Base-by-base conservation (phyloP, 2,888 invertebrate genomes). In the Pseudanteris insignis region DNA sequence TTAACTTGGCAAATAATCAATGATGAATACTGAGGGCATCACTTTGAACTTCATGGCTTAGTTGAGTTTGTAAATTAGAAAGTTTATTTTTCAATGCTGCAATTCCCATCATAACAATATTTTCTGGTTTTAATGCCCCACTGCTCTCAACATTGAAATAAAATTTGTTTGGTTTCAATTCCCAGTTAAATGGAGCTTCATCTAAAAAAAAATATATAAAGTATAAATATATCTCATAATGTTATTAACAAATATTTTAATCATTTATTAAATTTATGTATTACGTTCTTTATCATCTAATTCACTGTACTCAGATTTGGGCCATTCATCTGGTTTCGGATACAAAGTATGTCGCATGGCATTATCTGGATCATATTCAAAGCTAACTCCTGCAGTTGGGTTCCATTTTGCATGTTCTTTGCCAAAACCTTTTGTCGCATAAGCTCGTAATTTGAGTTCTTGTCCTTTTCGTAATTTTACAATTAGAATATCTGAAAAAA, bases 361-460 rank as follows among this genome's bases (percentile, higher is more conserved):
- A 83, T 99, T 99, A 76, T 99, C 99, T 0, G 99, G 99, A 82
- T 99, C 99, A 82, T 99, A 99, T 81, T 99, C 99, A 81, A 99
- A 99, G 41, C 92, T 91, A 1, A 99, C 97, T 30, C 97, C 97
- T 38, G 94, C 94, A 0, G 99, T 99, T 2, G 99, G 99, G 83
- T 98, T 99, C 99, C 99, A 99, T 81, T 99, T 99, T 0, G 99
- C 99, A 83, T 99, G 99, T 78, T 99, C 99, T 77, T 99, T 99
- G 0, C 97, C 96, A 83, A 96, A 95, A 21, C 86, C 86, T 83
- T 99, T 99, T 73, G 97, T 96, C 0, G 98, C 99, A 83, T 94
- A 98, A 1, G 97, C 98, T 70, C 92, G 85, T 53, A 98, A 82
- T 78, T 96, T 96, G 28, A 99, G 80, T 78, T 96, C 96, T 78